phyloP scores from a whole-genome alignment of 1,140 invertebrate species.

The Contarinia nasturtii region DNA sequence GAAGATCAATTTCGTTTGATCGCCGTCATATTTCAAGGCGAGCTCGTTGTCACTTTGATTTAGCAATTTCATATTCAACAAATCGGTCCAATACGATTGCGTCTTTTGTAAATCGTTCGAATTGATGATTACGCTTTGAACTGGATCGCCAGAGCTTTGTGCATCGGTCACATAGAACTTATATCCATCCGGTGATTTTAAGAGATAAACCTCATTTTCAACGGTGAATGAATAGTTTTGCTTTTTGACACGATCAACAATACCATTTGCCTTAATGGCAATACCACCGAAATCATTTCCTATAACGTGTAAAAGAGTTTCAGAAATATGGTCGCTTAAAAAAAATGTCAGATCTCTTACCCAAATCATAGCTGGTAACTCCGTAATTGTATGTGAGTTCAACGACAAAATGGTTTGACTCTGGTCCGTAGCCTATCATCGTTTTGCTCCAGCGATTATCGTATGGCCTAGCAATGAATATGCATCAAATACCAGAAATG shows the following conservation, averaged over 20 bases:
- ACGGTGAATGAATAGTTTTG: slow-evolving; percentile 24
- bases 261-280: slow-evolving; percentile 60
- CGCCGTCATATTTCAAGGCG: slow-evolving; percentile 46
- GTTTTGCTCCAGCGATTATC: slow-evolving; percentile 97
- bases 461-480: slow-evolving; percentile 50
- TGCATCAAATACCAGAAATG: slow-evolving; percentile 16
- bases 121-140: slow-evolving; percentile 60
- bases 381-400: slow-evolving; percentile 98
- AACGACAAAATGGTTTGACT: slow-evolving; percentile 87
- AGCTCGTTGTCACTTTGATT: slow-evolving; percentile 34
- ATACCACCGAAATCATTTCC: slow-evolving; percentile 83
- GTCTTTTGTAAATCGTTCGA: slow-evolving; percentile 60
- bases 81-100: slow-evolving; percentile 62
- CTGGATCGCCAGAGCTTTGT: slow-evolving; percentile 46
- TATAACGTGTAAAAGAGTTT: neutral
- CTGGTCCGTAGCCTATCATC: slow-evolving; percentile 94
- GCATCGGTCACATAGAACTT: slow-evolving; percentile 65
- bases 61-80: slow-evolving; percentile 55
- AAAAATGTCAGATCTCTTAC: slow-evolving; percentile 7
- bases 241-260: slow-evolving; percentile 47
- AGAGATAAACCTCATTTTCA: slow-evolving; percentile 13
- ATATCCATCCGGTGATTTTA: slow-evolving; percentile 71
- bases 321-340: neutral
- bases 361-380: slow-evolving; percentile 58
- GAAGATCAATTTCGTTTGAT: slow-evolving; percentile 60